Evolutionary conservation across 2,888 invertebrate species (phyloP), one percentile per base, ranked within the genome.

Genomic region (Thereva nobilitata): DNA sequence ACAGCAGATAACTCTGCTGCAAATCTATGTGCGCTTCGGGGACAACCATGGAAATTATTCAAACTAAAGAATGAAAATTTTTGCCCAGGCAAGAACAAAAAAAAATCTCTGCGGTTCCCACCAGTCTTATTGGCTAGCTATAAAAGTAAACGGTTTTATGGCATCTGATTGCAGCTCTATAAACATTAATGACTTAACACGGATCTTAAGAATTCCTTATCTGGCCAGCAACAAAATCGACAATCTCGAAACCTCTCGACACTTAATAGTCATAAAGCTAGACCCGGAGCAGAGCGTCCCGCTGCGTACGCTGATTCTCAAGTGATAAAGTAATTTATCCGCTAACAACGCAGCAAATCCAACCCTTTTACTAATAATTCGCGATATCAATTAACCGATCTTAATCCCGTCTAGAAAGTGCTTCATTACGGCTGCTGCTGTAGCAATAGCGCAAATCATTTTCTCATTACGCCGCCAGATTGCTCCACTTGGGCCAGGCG

Each of bases 391-490:
- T 61, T 61, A 61, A 40, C 47, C 34, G 61, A 61, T 61, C 61
- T 50, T 50, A 12, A 50, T 50, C 23, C 23, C 50, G 41, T 40
- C 40, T 61, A 42, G 50, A 50, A 61, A 50, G 50, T 50, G 41
- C 45, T 61, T 42, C 61, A 61, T 61, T 50, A 41, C 50, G 23
- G 23, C 23, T 23, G 23, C 23, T 2, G 23, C 40, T 8, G 61
- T 5, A 45, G 61, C 61, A 61, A 50, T 61, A 34, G 61, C 45
- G 50, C 61, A 61, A 61, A 61, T 61, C 61, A 61, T 61, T 61
- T 61, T 61, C 61, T 61, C 47, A 61, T 61, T 61, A 61, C 50
- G 41, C 41, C 47, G 5, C 38, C 6, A 53, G 10, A 23, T 9
- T 40, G 38, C 37, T 53, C 38, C 53, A 53, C 37, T 12, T 59